A percentile compares a stretch with the other conserved stretches of the same genome.
phyloP scores from a whole-genome alignment of 2,797 vertebrate species.

The Myotis findleyi region DNA sequence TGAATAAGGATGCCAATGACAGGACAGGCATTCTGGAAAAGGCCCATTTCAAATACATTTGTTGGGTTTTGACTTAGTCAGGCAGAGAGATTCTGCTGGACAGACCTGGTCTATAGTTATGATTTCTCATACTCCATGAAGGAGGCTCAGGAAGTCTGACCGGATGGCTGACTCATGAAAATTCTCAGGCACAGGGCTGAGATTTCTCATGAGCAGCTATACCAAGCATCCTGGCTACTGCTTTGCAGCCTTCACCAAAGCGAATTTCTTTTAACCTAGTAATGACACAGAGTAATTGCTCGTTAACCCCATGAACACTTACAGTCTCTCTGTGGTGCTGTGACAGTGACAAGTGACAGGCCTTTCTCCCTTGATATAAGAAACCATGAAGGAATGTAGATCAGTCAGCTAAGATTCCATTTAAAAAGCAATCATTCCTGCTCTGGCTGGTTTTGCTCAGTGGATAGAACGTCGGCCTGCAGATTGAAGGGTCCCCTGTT shows the following conservation, averaged over 20 bases:
- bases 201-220: slow-evolving; percentile 61
- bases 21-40: neutral
- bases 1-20: neutral
- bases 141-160: neutral
- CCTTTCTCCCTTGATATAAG: slow-evolving; percentile 71
- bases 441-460: too few relatives aligned
- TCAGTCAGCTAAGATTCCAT: slow-evolving; percentile 52
- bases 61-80: neutral
- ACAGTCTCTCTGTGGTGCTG: slow-evolving; percentile 51
- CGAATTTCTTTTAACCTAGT: slow-evolving; percentile 54
- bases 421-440: slow-evolving; percentile 42
- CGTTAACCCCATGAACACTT: slow-evolving; percentile 70
- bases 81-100: neutral
- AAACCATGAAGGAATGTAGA: slow-evolving; percentile 78
- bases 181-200: slow-evolving; percentile 20
- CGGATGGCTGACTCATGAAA: slow-evolving; percentile 53
- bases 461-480: too few relatives aligned
- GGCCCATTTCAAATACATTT: neutral
- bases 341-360: slow-evolving; percentile 65
- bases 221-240: neutral
- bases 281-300: slow-evolving; percentile 72
- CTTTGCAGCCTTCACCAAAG: slow-evolving; percentile 61
- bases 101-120: neutral
- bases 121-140: neutral
- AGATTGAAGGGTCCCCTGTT: too few relatives aligned